These are phyloP conservation scores for Drosophila rufa DNA, from an alignment of 1,140 invertebrate genomes.

Conservation along the genomic window DNA sequence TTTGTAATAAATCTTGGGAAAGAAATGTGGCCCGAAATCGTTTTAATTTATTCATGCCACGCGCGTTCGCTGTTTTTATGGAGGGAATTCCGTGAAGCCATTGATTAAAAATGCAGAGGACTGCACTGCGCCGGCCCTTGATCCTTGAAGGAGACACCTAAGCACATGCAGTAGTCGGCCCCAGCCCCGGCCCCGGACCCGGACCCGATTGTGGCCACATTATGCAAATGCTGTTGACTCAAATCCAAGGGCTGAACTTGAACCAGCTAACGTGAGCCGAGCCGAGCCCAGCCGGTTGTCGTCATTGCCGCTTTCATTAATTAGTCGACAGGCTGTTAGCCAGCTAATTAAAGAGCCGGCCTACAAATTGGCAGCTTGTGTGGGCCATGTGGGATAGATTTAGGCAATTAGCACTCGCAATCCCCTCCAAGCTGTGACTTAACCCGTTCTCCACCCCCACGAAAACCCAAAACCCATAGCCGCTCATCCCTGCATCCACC, in stretches of 20 bases:
- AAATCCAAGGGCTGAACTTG: slow-evolving; percentile 30
- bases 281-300: slow-evolving; percentile 3
- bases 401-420: slow-evolving; percentile 62
- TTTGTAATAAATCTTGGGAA: slow-evolving; percentile 69
- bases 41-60: slow-evolving; percentile 78
- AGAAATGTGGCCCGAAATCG: slow-evolving; percentile 71
- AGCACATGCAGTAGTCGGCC: slow-evolving; percentile 15
- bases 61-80: slow-evolving; percentile 43
- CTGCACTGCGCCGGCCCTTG: slow-evolving; percentile 57
- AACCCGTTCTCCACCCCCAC: slow-evolving; percentile 11
- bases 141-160: slow-evolving; percentile 33
- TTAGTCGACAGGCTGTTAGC: slow-evolving; percentile 59
- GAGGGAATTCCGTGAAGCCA: slow-evolving; percentile 10
- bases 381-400: slow-evolving; percentile 77
- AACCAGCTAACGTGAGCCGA: slow-evolving; percentile 1
- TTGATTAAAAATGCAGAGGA: slow-evolving; percentile 76
- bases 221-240: slow-evolving; percentile 58
- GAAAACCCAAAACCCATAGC: slow-evolving; percentile 2
- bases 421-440: slow-evolving; percentile 26
- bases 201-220: slow-evolving; percentile 32
- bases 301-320: slow-evolving; percentile 50
- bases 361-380: slow-evolving; percentile 75
- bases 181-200: slow-evolving; percentile 1
- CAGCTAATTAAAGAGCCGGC: slow-evolving; percentile 63
- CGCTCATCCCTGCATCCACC: neutral